These are phyloP conservation scores for Catocala nupta DNA, from an alignment of 2,888 invertebrate genomes.

Conservation along the genomic window DNA sequence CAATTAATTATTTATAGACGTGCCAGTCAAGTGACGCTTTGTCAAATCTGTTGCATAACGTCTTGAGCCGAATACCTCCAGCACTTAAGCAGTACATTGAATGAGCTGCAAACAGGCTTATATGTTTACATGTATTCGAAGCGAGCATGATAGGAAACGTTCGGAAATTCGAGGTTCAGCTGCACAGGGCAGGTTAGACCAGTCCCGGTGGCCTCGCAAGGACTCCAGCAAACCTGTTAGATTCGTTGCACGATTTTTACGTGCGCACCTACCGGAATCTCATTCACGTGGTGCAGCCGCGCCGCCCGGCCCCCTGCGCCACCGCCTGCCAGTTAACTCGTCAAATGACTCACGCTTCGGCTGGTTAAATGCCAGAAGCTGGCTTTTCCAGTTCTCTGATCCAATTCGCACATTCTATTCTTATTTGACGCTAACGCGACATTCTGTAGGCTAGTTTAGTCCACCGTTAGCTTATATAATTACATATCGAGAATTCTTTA, in stretches of 20 bases:
- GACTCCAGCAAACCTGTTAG: constrained; percentile 87
- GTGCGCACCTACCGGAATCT: constrained; percentile 87
- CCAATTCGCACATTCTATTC: constrained; percentile 81
- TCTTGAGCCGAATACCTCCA: constrained; percentile 42
- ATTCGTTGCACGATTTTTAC: constrained; percentile 88
- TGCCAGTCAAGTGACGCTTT: constrained; percentile 63
- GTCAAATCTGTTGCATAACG: constrained; percentile 62
- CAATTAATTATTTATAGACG: constrained; percentile 77
- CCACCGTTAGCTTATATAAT: constrained; percentile 42
- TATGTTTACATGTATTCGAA: constrained; percentile 68
- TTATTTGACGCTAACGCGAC: constrained; percentile 59
- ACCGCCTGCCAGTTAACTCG: constrained; percentile 82
- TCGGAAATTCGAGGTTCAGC: constrained; percentile 84
- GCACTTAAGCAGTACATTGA: constrained; percentile 37
- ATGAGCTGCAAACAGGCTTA: constrained; percentile 61
- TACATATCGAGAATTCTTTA: constrained; percentile 10
- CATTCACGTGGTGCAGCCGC: constrained; percentile 83
- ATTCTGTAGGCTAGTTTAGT: constrained; percentile 53
- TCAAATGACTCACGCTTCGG: constrained; percentile 85
- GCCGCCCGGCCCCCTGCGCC: constrained; percentile 66
- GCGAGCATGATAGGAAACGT: constrained; percentile 81
- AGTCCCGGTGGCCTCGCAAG: constrained; percentile 87
- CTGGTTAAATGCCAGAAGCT: constrained; percentile 84
- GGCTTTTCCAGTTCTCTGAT: constrained; percentile 85
- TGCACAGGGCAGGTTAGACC: constrained; percentile 87